These are phyloP conservation scores for Proales similis DNA, from an alignment of 1,140 invertebrate species.

Conservation along the genomic window DNA sequence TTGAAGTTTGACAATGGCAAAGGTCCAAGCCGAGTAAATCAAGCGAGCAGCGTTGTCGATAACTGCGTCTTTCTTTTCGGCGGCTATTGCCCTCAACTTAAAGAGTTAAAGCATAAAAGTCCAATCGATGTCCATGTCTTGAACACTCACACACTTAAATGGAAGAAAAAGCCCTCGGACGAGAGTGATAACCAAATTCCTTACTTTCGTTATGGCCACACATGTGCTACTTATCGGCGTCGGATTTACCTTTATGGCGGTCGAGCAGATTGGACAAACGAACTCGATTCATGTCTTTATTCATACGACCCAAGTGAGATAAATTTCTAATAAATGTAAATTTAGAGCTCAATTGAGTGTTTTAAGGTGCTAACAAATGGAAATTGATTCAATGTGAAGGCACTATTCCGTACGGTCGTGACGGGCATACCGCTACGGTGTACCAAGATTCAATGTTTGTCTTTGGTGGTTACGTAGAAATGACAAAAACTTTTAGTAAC, in stretches of 20 bases:
- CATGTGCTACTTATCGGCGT: constrained; percentile 67
- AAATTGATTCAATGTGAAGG: constrained; percentile 61
- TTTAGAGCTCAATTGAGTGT: neutral
- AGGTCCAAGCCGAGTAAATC: constrained; percentile 72
- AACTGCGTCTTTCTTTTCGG: constrained; percentile 80
- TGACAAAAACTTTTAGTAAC: constrained; percentile 28
- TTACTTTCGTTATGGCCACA: constrained; percentile 71
- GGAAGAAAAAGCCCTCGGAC: constrained; percentile 31
- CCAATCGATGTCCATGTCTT: constrained; percentile 81
- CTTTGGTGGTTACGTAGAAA: constrained; percentile 66
- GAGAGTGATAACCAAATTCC: constrained; percentile 42
- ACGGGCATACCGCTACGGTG: constrained; percentile 80
- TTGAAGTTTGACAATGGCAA: constrained; percentile 10
- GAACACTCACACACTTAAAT: constrained; percentile 57
- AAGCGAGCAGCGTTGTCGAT: constrained; percentile 74
- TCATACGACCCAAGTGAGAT: constrained; percentile 66
- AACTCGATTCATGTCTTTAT: constrained; percentile 68
- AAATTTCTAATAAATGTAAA: constrained; percentile 1
- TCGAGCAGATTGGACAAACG: constrained; percentile 65
- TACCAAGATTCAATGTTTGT: constrained; percentile 75
- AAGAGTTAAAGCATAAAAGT: constrained; percentile 63
- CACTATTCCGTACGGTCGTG: constrained; percentile 66
- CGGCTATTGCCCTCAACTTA: constrained; percentile 64
- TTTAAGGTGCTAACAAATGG: constrained; percentile 57
- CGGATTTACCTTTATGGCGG: constrained; percentile 82